phyloP scores from a whole-genome alignment of 2,797 vertebrate species.

The Molossus alvarezi region DNA sequence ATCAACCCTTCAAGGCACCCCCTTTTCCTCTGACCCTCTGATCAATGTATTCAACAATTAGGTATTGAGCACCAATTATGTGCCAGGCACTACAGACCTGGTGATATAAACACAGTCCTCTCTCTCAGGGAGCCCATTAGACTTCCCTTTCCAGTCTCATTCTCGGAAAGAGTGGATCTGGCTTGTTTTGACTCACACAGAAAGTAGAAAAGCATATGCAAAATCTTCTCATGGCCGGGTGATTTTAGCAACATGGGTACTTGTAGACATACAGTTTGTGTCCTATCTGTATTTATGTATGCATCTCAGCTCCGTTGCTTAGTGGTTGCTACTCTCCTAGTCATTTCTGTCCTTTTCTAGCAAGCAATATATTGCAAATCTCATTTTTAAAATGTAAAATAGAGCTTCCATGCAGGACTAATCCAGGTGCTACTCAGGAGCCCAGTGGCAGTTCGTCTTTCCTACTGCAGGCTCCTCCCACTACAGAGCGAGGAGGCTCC shows the following conservation, averaged over 20 bases:
- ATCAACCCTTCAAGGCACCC: background rate
- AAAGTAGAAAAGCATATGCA: constrained; percentile 79
- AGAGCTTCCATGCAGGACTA: constrained; percentile 9
- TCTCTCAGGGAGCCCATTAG: background rate
- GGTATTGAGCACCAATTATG: background rate
- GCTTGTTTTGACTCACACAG: constrained; percentile 43
- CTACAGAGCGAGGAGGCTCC: background rate
- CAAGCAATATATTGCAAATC: constrained; percentile 67
- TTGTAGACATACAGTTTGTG: constrained; percentile 72
- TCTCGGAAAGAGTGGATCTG: constrained; percentile 19
- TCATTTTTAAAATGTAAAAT: constrained; percentile 57
- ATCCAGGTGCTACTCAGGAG: background rate
- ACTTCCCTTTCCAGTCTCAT: constrained; percentile 14
- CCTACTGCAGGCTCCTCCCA: background rate
- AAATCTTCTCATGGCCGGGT: constrained; percentile 75
- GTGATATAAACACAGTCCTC: background rate
- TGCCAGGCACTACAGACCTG: background rate
- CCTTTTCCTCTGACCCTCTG: background rate
- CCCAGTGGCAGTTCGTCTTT: background rate
- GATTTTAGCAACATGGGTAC: constrained; percentile 66
- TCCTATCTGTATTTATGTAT: constrained; percentile 76
- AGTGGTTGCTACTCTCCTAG: constrained; percentile 70
- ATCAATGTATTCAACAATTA: background rate
- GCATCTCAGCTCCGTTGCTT: constrained; percentile 70
- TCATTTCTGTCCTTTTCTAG: constrained; percentile 77